Base-by-base conservation (phyloP, 2,113 vertebrate species). In the Sisor rabdophorus region DNA sequence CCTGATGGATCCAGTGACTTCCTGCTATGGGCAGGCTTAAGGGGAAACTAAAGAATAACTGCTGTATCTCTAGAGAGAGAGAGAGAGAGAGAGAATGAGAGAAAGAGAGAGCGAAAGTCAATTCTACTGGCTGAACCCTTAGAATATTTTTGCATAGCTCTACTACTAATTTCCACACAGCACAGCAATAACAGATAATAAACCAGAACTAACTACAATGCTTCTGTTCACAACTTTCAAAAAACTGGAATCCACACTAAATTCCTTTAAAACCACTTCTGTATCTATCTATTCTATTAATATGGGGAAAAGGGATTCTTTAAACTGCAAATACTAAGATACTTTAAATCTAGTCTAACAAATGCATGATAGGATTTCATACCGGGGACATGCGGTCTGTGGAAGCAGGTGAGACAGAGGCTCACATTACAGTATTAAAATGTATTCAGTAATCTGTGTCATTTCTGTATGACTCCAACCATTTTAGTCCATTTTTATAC, bases 1-100 rank as follows among this genome's bases (percentile, higher is more conserved):
- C 70, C 85, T 88, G 86, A 85, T 89, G 85, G 87, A 88, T 86
- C 86, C 80, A 81, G 86, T 87, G 85, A 88, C 89, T 88, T 91
- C 87, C 87, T 89, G 87, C 82, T 85, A 85, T 73, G 67, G 75
- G 80, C 73, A 24, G 63, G 76, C 52, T 72, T 74, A 59, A 69
- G 72, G 69, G 79, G 71, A 71, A 77, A 72, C 48, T 65, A 19
- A 53, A 74, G 54, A 80, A 78, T 79, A 71, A 76, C 55, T 68
- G 26, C 76, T 9, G 26, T 68, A 76, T 81, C 78, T 47, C 59
- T 40, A 52, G 77, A 53, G 69, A 61, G 16, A 71, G 65, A 52
- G 50, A 52, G 50, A 16, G 50, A 52, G 50, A 52, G 50, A 52
- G 50, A 16, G 50, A 52, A 15, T 17, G 50, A 16, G 50, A 16